Evolutionary conservation across 2,888 invertebrate species (phyloP).

Genomic region (Spisula subtruncata): DNA sequence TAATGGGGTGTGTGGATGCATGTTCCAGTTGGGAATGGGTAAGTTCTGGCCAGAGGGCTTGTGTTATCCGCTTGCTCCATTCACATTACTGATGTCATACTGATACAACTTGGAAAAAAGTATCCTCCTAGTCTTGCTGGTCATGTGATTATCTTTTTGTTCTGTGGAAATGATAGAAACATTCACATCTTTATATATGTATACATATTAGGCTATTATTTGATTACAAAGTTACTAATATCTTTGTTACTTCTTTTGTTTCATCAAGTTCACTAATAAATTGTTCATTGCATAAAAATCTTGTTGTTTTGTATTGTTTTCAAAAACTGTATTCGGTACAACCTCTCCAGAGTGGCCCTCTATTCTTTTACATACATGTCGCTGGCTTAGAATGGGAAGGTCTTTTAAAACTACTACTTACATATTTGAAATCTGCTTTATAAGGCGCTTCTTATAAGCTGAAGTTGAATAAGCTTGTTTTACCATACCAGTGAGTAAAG

Average conservation of each 20-base stretch:
- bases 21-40: no score
- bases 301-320: neutral
- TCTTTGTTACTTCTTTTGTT: neutral
- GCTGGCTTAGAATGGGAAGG: no score
- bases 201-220: neutral
- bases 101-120: neutral
- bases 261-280: slow-evolving; percentile 16
- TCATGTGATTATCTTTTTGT: neutral
- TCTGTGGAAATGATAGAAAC: neutral
- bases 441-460: no score
- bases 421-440: no score
- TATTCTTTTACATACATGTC: no score
- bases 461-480: no score
- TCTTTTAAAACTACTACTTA: no score
- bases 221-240: slow-evolving; percentile 12
- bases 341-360: no score
- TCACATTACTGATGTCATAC: neutral
- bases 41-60: neutral
- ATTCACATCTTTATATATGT: neutral
- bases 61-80: neutral
- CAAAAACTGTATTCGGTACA: no score
- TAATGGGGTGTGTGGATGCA: no score
- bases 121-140: neutral
- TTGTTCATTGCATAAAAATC: slow-evolving; percentile 19
- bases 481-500: no score